A percentile compares a stretch with the other conserved stretches of the same genome.
Conservation (phyloP, 1,140 invertebrate species). For the Zaprionus tsacasi region DNA sequence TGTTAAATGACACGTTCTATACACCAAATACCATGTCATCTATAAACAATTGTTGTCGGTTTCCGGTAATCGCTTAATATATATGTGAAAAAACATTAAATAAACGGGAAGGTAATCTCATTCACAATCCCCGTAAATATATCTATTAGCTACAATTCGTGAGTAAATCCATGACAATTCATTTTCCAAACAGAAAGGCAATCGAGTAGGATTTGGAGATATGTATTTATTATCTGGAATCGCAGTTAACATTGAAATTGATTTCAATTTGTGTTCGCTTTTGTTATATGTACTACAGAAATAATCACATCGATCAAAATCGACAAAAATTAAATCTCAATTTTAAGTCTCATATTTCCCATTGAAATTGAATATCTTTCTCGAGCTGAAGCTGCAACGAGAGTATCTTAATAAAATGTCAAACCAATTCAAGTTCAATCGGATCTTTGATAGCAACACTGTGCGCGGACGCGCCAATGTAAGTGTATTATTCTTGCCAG, state of each 20-base stretch:
- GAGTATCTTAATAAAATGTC: constrained; percentile 26
- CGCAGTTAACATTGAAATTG: constrained; percentile 1
- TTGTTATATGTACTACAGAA: neutral
- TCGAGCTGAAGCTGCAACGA: neutral
- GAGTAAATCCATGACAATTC: neutral
- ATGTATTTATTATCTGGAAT: neutral
- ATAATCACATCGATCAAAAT: constrained; percentile 9
- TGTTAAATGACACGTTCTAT: neutral
- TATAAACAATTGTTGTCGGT: constrained; percentile 8
- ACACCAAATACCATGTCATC: neutral
- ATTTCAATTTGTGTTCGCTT: neutral
- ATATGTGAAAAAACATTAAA: neutral
- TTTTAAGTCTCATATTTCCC: neutral
- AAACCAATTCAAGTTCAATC: constrained; percentile 48
- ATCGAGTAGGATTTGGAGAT: too few species aligned
- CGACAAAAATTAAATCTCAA: constrained; percentile 29
- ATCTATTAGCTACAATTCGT: neutral
- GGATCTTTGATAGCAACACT: constrained; percentile 54
- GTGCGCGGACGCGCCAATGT: constrained; percentile 68
- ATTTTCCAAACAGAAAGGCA: neutral
- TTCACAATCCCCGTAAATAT: constrained; percentile 1
- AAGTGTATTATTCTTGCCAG: constrained; percentile 14
- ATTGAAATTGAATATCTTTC: constrained; percentile 14
- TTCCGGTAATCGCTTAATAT: neutral
- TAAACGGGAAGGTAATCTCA: neutral